phyloP scores from a whole-genome alignment of 2,113 vertebrate species.

The cattle (Bos taurus) region DNA sequence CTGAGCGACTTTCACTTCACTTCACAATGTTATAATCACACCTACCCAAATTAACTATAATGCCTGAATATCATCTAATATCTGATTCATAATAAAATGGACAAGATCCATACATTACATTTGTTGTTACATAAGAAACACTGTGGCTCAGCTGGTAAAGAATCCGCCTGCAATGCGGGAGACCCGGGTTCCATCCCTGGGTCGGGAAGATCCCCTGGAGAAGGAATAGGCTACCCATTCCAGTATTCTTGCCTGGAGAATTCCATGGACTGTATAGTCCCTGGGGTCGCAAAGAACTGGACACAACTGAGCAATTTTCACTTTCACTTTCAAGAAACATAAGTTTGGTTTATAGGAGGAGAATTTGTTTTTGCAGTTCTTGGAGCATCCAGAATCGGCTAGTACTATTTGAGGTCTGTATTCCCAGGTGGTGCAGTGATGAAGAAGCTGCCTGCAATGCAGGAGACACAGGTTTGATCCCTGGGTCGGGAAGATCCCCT shows the following conservation, averaged over 20 bases:
- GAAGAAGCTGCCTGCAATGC: not conserved
- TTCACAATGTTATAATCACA: not conserved
- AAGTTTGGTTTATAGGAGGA: not conserved
- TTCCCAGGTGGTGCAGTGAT: not conserved
- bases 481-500: not conserved
- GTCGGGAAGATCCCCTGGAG: not conserved
- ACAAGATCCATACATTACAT: not conserved
- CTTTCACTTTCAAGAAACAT: not conserved
- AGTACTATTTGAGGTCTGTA: not conserved
- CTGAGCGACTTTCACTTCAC: not conserved
- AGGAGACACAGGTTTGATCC: not conserved
- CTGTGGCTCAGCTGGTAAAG: not conserved
- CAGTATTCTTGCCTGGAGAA: not conserved
- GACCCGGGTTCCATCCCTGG: not conserved
- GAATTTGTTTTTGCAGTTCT: not conserved
- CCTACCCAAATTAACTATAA: not conserved
- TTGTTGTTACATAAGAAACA: not conserved
- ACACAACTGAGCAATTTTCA: fast-evolving
- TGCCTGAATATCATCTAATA: not conserved
- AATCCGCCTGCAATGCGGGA: not conserved
- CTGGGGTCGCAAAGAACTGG: not conserved
- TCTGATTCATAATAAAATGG: not conserved
- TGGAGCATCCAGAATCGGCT: not conserved
- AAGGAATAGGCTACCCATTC: not conserved
- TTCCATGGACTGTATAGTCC: not conserved